Evolutionary conservation across 2,888 invertebrate species (phyloP), one percentile per base, ranked within the genome.

Genomic region (Pristionchus exspectatus): DNA sequence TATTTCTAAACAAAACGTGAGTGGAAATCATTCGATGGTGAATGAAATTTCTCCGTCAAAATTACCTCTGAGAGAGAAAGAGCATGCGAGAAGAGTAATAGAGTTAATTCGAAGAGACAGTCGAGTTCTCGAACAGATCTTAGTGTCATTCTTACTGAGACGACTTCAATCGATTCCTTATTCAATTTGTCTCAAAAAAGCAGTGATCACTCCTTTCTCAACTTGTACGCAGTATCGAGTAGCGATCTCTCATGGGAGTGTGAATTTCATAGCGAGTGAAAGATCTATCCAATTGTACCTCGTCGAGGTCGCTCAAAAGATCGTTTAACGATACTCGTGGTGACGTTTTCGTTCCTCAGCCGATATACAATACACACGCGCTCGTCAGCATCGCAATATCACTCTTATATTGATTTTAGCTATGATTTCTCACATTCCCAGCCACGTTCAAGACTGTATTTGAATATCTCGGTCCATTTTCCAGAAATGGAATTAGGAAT

Each of bases 251-350:
- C 38, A 33, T 16, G 21, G 21, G 74, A 74, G 74, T 74, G 74
- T 38, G 74, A 74, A 74, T 74, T 74, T 33, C 33, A 74, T 74
- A 74, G 74, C 27, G 33, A 38, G 38, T 30, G 74, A 74, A 33
- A 12, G 74, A 74, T 74, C 21, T 74, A 24, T 33, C 74, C 44
- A 21, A 38, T 74, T 74, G 24, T 9, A 30, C 30, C 27, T 5
- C 72, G 30, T 33, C 18, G 18, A 3, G 63, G 24, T 63, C 63
- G 59, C 18, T 66, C n/a, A 69, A 69, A 69, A 69, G 69, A 69
- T 69, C 33, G 69, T 4, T 33, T 63, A 69, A 16, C 69, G 30
- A 30, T 69, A 69, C 66, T 27, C 66, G 69, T 27, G 12, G 16
- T 69, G 69, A 69, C 30, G 69, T 30, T 30, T 33, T 27, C 3